phyloP scores from a whole-genome alignment of 2,797 vertebrate species.

The Lagocephalus sceleratus region DNA sequence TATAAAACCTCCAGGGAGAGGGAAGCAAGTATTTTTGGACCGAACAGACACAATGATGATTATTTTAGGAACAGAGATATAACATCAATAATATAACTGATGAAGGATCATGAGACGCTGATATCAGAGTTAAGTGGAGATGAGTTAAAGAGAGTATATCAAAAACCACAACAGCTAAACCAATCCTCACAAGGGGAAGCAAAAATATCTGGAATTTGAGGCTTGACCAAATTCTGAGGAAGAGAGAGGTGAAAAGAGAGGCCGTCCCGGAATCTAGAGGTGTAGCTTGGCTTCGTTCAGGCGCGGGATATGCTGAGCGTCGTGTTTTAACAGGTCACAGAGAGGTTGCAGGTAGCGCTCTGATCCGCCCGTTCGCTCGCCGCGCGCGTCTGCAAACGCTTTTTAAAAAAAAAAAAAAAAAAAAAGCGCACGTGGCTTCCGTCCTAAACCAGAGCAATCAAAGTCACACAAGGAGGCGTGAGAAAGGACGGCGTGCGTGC shows the following conservation, averaged over 20 bases:
- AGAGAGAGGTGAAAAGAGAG: background rate
- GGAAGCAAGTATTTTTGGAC: background rate
- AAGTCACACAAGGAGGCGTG: background rate
- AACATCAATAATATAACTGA: background rate
- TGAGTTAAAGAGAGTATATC: background rate
- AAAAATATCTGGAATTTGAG: background rate
- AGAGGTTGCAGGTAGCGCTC: constrained; percentile 5
- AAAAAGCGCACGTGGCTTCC: background rate
- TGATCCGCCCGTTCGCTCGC: constrained; percentile 26
- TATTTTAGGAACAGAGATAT: background rate
- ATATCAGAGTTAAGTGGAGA: background rate
- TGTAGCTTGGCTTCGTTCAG: constrained; percentile 32
- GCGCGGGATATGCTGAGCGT: constrained; percentile 12
- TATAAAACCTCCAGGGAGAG: background rate
- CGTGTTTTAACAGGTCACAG: constrained; percentile 51
- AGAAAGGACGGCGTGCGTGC: constrained; percentile 13
- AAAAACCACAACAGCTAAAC: constrained; percentile 12
- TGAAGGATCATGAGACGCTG: background rate
- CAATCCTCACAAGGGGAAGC: constrained; percentile 4
- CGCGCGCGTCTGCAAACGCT: constrained; percentile 6
- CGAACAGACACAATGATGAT: background rate
- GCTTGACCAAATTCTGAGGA: background rate
- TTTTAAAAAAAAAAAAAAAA: background rate
- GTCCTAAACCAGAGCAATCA: constrained; percentile 3
- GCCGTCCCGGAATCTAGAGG: background rate